Conservation (phyloP, 2,797 vertebrate species). For the Synaphobranchus kaupii region DNA sequence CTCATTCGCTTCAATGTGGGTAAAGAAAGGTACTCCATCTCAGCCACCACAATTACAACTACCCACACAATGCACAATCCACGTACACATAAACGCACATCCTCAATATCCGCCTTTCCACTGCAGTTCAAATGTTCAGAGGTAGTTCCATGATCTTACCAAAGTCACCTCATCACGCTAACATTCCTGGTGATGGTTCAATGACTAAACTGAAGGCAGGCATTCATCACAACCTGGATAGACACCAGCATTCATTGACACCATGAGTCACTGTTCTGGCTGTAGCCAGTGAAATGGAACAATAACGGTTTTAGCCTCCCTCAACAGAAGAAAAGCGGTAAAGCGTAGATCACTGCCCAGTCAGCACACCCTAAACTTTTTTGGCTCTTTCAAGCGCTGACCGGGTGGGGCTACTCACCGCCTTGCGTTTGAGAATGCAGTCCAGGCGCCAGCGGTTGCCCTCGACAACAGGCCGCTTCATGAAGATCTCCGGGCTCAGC, state of each 20-base stretch:
- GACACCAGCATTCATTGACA: background rate
- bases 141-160: background rate
- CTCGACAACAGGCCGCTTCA: slow-evolving; percentile 95
- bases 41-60: background rate
- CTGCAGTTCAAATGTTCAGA: background rate
- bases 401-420: slow-evolving; percentile 67
- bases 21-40: background rate
- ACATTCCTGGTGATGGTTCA: background rate
- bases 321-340: background rate
- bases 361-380: background rate
- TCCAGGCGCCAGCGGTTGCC: slow-evolving; percentile 96
- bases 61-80: background rate
- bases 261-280: background rate
- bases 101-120: background rate
- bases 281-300: background rate
- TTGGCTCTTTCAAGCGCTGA: background rate
- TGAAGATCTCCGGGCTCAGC: slow-evolving; percentile 97
- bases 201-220: background rate
- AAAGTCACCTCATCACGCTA: background rate
- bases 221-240: background rate
- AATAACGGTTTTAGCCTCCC: background rate
- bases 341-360: background rate
- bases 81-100: background rate
- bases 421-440: slow-evolving; percentile 90
- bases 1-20: background rate